Evolutionary conservation across 2,888 invertebrate genomes (phyloP), one percentile per base, ranked within the genome.

Genomic region (Macroteleia sp.): DNA sequence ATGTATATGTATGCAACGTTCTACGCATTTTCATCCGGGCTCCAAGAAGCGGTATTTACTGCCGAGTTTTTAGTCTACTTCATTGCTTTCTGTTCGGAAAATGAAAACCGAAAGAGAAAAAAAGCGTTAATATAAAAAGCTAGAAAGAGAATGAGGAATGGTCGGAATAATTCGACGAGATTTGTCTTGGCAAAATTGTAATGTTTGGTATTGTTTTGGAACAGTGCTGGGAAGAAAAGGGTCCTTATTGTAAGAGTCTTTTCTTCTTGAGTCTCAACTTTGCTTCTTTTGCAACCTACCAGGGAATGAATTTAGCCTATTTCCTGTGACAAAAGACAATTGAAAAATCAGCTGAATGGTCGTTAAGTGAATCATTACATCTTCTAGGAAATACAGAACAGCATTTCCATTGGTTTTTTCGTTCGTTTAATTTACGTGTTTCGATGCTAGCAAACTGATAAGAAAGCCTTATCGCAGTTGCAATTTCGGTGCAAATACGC

Each of bases 171-270:
- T 36, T 52, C 46, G 20, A 16, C 42, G 32, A 50, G 59, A 59
- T 59, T 59, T 34, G 42, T 44, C 59, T 74, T 44, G 36, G 30
- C 25, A 9, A 19, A 39, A 56, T 62, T 30, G 62, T 34, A 32
- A 30, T 46, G 71, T 73, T 71, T 73, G 56, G 56, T 48, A 70
- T 52, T 70, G 61, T 70, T 54, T 70, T 22, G 50, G 12, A 36
- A 44, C 6, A 17, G 42, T 36, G 9, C 19, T 16, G 36, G 34
- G 14, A 20, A 30, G n/a, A 17, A 34, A 41, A 70, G 25, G 22
- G 10, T 12, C 20, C 36, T 42, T 22, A 8, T 17, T 39, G 4
- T n/a, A 10, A n/a, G 30, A 36, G 36, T 54, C 22, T 54, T 42
- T 61, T 36, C 46, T 34, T 61, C 19, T 17, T 39, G 9, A 4